Conservation (phyloP, 2,888 invertebrate genomes). For the Ochropacha duplaris region DNA sequence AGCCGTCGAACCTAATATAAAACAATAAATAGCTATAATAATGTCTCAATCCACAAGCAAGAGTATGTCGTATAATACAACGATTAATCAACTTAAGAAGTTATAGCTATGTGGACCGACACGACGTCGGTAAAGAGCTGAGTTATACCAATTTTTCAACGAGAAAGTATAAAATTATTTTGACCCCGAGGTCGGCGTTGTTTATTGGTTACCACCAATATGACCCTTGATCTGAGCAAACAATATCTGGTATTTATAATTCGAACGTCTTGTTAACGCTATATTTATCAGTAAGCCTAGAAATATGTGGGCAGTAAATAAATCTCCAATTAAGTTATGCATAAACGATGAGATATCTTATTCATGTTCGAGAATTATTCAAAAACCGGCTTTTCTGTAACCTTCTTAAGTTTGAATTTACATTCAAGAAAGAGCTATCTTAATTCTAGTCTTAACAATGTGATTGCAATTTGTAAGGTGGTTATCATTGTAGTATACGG, state of each 20-base stretch:
- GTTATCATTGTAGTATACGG: too few relatives aligned
- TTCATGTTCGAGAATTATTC: too few relatives aligned
- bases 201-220: slow-evolving; percentile 44
- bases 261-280: slow-evolving; percentile 25
- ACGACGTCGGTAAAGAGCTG: slow-evolving; percentile 15
- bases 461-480: too few relatives aligned
- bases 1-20: not conserved
- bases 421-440: too few relatives aligned
- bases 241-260: slow-evolving; percentile 36
- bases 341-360: too few relatives aligned
- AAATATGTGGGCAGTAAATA: slow-evolving; percentile 1
- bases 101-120: not conserved
- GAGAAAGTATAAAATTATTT: slow-evolving; percentile 46
- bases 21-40: not conserved
- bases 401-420: too few relatives aligned
- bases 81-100: not conserved
- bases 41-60: not conserved
- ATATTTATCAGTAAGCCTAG: slow-evolving; percentile 17
- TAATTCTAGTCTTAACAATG: too few relatives aligned
- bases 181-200: slow-evolving; percentile 53
- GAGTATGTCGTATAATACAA: not conserved
- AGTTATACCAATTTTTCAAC: slow-evolving; percentile 44
- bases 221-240: slow-evolving; percentile 32
- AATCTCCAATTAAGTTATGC: not conserved
- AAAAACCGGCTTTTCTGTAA: too few relatives aligned